Percentiles rank a stretch among this genome's conserved stretches.
Conservation (phyloP, 2,888 invertebrate species). For the Neria commutata region DNA sequence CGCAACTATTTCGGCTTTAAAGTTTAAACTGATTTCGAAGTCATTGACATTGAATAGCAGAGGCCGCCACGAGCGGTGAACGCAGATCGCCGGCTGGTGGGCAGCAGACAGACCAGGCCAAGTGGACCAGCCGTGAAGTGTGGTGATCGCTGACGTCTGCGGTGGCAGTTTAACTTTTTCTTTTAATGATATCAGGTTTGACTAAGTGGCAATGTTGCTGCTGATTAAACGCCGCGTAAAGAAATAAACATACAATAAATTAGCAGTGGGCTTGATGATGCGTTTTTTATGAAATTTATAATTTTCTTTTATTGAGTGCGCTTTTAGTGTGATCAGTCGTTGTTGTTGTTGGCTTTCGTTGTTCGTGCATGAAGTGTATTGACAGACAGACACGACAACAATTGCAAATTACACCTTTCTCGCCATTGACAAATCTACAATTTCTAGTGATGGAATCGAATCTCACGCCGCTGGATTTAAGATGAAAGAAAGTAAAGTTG, state of each 20-base stretch:
- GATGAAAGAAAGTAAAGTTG: too few species aligned
- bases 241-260: not conserved
- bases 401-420: too few species aligned
- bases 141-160: not conserved
- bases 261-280: not conserved
- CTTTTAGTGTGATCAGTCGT: too few species aligned
- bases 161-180: not conserved
- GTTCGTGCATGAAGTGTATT: too few species aligned
- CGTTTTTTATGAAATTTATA: not conserved
- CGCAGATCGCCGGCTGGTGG: not conserved
- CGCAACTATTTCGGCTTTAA: slow-evolving; percentile 1
- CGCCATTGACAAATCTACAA: too few species aligned
- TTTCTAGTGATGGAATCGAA: too few species aligned
- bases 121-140: not conserved
- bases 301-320: too few species aligned
- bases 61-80: not conserved
- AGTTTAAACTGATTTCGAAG: slow-evolving; percentile 8
- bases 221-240: not conserved
- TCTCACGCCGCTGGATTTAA: too few species aligned
- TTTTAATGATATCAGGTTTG: not conserved
- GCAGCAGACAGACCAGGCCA: not conserved
- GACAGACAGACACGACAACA: too few species aligned
- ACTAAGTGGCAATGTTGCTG: not conserved
- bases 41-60: slow-evolving; percentile 10
- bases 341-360: too few species aligned